Conservation (phyloP, 2,113 vertebrate species). For the Muntiacus muntjak region DNA sequence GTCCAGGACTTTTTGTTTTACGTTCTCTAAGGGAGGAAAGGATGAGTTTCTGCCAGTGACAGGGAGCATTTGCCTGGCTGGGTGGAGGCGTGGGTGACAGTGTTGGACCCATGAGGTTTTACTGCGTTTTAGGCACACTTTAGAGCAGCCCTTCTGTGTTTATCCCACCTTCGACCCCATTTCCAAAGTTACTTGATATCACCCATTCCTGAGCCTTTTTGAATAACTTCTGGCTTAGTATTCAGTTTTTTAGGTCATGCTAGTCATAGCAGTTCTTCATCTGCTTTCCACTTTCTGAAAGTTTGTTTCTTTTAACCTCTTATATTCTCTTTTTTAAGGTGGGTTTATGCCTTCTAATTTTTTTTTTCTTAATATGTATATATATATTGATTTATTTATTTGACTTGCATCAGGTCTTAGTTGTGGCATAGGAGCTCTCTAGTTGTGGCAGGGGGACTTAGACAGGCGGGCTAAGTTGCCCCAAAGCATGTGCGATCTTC, state of each 20-base stretch:
- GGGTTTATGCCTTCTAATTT: not conserved
- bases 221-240: not conserved
- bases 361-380: not conserved
- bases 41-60: not conserved
- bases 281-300: not conserved
- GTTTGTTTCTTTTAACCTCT: not conserved
- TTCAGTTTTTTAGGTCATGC: not conserved
- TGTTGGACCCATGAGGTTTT: not conserved
- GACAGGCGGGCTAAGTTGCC: not conserved
- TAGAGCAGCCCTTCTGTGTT: not conserved
- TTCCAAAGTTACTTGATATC: not conserved
- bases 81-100: not conserved
- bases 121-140: not conserved
- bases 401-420: not conserved
- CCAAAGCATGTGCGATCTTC: not conserved
- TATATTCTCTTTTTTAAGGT: not conserved
- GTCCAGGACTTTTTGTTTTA: not conserved
- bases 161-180: not conserved
- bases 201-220: not conserved
- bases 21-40: not conserved
- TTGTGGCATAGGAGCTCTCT: not conserved
- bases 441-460: not conserved
- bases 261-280: not conserved
- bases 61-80: not conserved
- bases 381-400: not conserved